Evolutionary conservation across 2,888 invertebrate species (phyloP), one percentile per base, ranked within the genome.

Genomic region (Meiosimyza platycephala): DNA sequence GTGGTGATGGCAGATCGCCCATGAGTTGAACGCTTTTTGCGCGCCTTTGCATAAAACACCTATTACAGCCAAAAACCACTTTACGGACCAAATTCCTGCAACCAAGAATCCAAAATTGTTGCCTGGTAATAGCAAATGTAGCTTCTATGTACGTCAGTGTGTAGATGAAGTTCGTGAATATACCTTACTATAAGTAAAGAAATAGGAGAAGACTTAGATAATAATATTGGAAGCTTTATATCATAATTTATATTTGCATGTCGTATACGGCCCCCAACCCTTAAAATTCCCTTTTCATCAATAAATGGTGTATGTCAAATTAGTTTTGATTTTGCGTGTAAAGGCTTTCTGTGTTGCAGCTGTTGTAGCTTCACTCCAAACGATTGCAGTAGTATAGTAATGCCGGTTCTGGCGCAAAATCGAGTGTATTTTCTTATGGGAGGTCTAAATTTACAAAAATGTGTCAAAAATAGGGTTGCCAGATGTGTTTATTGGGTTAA

Each of bases 91-190:
- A 22, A 22, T 22, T 22, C 22, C 22, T 22, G 22, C 22, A 22
- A 22, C 2, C 22, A 22, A 22, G 22, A 22, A 22, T 22, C 65
- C 51, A 7, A 59, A 54, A 75, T 54, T 71, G 40, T 62, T 72
- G 72, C 18, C 73, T 71, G 51, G 57, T 60, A 1, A 73, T 40
- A n/a, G 59, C 52, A 18, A 74, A 74, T 3, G 74, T 72, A 33
- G 68, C 71, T 3, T 71, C 67, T 1, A n/a, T n/a, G n/a, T n/a
- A 71, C 74, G 15, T 67, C 71, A 48, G 73, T 48, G 63, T 71
- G 71, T 52, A 75, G 16, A 51, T 75, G 62, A 9, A 6, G 50
- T 48, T 65, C 54, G 40, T 75, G 75, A n/a, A 50, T 69, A n/a
- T 71, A 47, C 28, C 68, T 68, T 9, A 72, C 48, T 13, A 68